phyloP scores from a whole-genome alignment of 2,797 vertebrate species.

The Eremophila alpestris region DNA sequence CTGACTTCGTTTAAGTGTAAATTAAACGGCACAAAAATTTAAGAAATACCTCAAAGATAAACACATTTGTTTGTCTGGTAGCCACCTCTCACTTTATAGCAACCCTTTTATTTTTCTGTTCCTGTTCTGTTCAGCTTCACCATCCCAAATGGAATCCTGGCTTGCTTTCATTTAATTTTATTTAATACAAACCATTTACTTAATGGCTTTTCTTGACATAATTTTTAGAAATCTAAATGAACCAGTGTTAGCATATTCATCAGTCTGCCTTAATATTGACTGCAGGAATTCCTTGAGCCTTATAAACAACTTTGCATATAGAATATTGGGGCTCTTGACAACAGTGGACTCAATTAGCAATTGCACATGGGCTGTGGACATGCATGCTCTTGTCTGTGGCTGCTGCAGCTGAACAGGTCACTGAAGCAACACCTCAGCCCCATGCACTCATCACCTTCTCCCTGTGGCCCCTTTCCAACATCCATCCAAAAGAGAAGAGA shows the following conservation, averaged over 20 bases:
- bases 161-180: neutral
- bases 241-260: neutral
- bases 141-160: neutral
- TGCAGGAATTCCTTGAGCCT: neutral
- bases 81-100: neutral
- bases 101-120: neutral
- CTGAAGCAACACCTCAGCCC: neutral
- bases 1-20: neutral
- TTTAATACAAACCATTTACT: neutral
- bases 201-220: neutral
- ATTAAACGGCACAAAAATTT: neutral
- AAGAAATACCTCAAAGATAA: conserved; percentile 10
- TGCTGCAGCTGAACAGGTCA: neutral
- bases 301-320: conserved; percentile 1
- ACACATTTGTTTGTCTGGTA: conserved; percentile 37
- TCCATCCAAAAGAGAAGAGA: neutral
- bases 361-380: neutral
- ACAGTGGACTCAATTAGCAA: neutral
- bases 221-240: neutral
- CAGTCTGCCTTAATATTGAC: neutral
- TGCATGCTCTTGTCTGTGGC: neutral
- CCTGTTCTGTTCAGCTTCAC: neutral
- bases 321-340: neutral
- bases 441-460: accelerated
- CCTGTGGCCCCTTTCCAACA: neutral